Evolutionary conservation across 2,888 invertebrate genomes (phyloP), one percentile per base, ranked within the genome.

Genomic region (Nipponacmea schrenckii): DNA sequence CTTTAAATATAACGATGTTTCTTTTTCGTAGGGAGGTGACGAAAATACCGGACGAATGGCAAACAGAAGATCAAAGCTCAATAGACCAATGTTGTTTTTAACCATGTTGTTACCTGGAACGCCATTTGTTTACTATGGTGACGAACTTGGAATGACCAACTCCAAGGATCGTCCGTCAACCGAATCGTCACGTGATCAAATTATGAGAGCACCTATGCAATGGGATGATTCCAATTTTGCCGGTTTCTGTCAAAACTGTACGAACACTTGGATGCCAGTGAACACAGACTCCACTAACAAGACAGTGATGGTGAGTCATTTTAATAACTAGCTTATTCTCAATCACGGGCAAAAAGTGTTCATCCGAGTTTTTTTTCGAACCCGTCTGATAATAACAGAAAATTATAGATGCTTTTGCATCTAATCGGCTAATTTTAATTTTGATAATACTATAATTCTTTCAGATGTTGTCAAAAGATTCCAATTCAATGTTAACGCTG

Each of bases 61-160:
- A 2, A 76, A 74, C 24, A 75, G 84, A 46, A 75, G 82, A 48
- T 77, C 77, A 24, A 69, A 77, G 7, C 76, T 76, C 26, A 77
- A 81, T n/a, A 74, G 77, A 27, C 91, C 93, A 15, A 91, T 95
- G 83, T 94, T 94, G 83, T 95, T 96, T 93, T 85, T 97, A 69
- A 90, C 93, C 15, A 90, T 95, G 86, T 85, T 96, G 46, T 90
- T 97, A 67, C 96, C 96, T 0, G 97, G 97, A 63, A 92, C 94
- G 10, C 94, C 95, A 0, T 92, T 96, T 2, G 93, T 95, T 0
- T 97, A 96, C 84, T 94, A 95, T 81, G 96, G 95, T 0, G 95
- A 96, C 88, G 97, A 97, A 91, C 92, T 96, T 67, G 95, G 94
- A 24, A 94, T 95, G 93, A 72, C 48, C 5, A 74, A 79, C 27